These are phyloP conservation scores for Larimichthys crocea DNA, from an alignment of 2,113 vertebrate species.

Conservation along the genomic window DNA sequence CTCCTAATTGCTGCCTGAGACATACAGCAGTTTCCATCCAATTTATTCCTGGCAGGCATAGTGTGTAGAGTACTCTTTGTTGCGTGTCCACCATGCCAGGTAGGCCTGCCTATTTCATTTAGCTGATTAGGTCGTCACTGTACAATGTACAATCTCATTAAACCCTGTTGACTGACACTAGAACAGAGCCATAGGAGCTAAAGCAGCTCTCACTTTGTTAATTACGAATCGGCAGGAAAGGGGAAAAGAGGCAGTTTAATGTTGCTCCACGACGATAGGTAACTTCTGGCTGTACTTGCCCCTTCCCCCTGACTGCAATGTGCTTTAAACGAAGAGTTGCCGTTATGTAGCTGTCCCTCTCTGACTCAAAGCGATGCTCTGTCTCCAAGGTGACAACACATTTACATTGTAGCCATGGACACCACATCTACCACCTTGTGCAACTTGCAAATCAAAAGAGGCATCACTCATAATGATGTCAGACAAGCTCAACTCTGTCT, in stretches of 20 bases:
- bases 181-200: slow-evolving; percentile 11
- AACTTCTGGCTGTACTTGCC: slow-evolving; percentile 6
- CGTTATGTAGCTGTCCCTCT: slow-evolving; percentile 54
- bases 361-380: slow-evolving; percentile 60
- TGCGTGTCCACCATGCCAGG: slow-evolving; percentile 32
- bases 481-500: slow-evolving; percentile 26
- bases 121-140: slow-evolving; percentile 45
- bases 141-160: slow-evolving; percentile 51
- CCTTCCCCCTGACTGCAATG: neutral
- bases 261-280: neutral
- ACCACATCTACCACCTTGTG: slow-evolving; percentile 67
- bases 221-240: slow-evolving; percentile 28
- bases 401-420: slow-evolving; percentile 78
- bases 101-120: slow-evolving; percentile 42
- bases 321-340: slow-evolving; percentile 53
- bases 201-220: slow-evolving; percentile 15
- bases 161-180: slow-evolving; percentile 37
- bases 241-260: neutral
- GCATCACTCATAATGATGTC: slow-evolving; percentile 36
- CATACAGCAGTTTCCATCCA: slow-evolving; percentile 71
- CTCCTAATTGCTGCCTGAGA: slow-evolving; percentile 75
- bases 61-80: slow-evolving; percentile 30
- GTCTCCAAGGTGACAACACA: slow-evolving; percentile 80
- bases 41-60: slow-evolving; percentile 68
- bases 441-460: slow-evolving; percentile 63